Evolutionary conservation across 1,140 invertebrate genomes (phyloP).

Genomic region (silkworm (Bombyx mori)): ASM3026992v2 NC_085110.1:3673001-3673500

Average conservation of each 20-base stretch:
- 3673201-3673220: constrained; percentile 24
- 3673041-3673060: neutral
- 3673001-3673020: neutral
- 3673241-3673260: constrained; percentile 11
- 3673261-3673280: constrained; percentile 22
- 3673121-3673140: neutral
- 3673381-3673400: constrained; percentile 14
- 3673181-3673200: constrained; percentile 25
- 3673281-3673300: constrained; percentile 37
- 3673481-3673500: no score
- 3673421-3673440: constrained; percentile 8
- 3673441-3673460: constrained; percentile 3
- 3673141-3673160: neutral
- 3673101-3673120: neutral
- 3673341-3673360: constrained; percentile 24
- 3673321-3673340: constrained; percentile 25
- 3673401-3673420: constrained; percentile 22
- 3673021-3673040: neutral
- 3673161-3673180: neutral
- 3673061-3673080: constrained; percentile 2
- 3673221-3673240: constrained; percentile 30
- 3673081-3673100: neutral
- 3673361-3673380: constrained; percentile 27
- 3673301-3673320: constrained; percentile 16
- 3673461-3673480: no score